These are phyloP conservation scores for Polydrusus tereticollis DNA, from an alignment of 2,888 invertebrate genomes.

Conservation along the genomic window DNA sequence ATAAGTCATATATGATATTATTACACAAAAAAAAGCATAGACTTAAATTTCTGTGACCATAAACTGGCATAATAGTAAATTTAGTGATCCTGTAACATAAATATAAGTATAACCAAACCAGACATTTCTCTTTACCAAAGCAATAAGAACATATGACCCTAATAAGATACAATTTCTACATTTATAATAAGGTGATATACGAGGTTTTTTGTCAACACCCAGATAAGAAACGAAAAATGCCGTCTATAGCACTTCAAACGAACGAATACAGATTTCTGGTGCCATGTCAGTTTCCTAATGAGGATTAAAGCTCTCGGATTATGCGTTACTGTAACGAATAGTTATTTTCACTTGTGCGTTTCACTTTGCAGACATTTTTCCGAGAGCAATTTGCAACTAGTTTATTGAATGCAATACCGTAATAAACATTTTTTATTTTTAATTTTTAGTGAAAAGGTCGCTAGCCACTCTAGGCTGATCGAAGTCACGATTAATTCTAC, in stretches of 20 bases:
- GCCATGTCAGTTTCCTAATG: conserved; percentile 16
- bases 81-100: too few species aligned
- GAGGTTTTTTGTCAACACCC: conserved; percentile 2
- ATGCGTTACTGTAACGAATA: conserved; percentile 6
- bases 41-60: too few species aligned
- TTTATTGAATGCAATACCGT: too few species aligned
- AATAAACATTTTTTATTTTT: too few species aligned
- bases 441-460: too few species aligned
- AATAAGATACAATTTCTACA: conserved; percentile 11
- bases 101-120: not conserved
- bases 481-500: too few species aligned
- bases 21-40: too few species aligned
- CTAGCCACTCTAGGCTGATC: too few species aligned
- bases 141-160: conserved; percentile 7
- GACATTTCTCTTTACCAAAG: not conserved
- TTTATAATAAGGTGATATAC: conserved; percentile 9
- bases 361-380: conserved; percentile 2
- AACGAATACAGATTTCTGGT: conserved; percentile 12
- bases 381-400: not conserved
- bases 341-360: not conserved
- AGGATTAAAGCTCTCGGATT: not conserved
- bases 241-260: conserved; percentile 7
- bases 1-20: not conserved
- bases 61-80: too few species aligned
- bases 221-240: conserved; percentile 5